Base-by-base conservation (phyloP, 2,797 vertebrate genomes). In the Prunella strophiata region DNA sequence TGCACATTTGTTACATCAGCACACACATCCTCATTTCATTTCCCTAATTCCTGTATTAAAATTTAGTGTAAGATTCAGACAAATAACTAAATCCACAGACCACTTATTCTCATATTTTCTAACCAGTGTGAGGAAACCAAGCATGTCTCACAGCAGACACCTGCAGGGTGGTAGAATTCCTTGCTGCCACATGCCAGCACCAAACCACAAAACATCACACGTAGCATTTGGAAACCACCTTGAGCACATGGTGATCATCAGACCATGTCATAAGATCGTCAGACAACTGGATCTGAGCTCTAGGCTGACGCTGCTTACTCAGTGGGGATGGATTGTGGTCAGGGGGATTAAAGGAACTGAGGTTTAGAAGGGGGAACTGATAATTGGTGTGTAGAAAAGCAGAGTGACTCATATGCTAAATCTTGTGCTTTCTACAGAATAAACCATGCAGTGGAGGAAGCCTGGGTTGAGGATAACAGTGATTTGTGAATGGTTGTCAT, bases 11-110 rank as follows among this genome's bases (percentile, higher is more conserved):
- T 90, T 57, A 87, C 84, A 80, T 89, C 84, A 92, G 50, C 90
- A 77, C 48, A 61, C 42, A 93, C 92, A 97, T 97, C 95, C 93
- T 95, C 77, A 61, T 97, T 97, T 96, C 67, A 2, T 93, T 95
- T 97, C 96, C 86, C 54, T 83, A 87, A 94, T 87, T 82, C 40
- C 71, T 71, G 34, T 27, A 48, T 82, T 59, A 87, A 70, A 82
- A 57, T 54, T 30, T 50, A 82, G 62, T 43, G 9, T 17, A 66
- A 55, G 55, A 61, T 54, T 85, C 66, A 71, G 38, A n/a, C 10
- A 86, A 89, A 79, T 68, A 73, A 71, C 25, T 78, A 75, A 91
- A 90, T 66, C 29, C 40, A 66, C n/a, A 36, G 59, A 52, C 12
- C 5, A 76, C 17, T 55, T 47, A 59, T 19, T 91, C 48, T 67